Evolutionary conservation across 2,113 vertebrate species (phyloP), one percentile per base, ranked within the genome.

Genomic region (Microtus montanus): DNA sequence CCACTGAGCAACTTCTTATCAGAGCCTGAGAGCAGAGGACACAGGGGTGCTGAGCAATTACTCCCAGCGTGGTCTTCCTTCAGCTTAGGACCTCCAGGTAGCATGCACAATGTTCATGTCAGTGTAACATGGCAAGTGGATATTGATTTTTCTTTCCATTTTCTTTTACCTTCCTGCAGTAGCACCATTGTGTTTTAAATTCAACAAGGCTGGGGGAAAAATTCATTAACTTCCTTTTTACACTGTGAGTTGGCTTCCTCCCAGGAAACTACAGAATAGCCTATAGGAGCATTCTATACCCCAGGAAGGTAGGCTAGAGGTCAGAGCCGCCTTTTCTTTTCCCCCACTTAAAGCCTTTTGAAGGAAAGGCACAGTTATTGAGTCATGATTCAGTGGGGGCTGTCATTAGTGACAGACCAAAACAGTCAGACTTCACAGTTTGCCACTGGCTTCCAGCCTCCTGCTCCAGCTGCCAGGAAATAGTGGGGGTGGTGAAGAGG

Each of bases 381-480:
- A 96, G 88, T 90, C 74, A n/a, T 33, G 61, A 90, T 94, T 94
- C 96, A 82, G 82, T 9, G 0, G 88, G 78, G 71, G 52, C 49
- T 66, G 85, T 96, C 94, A 92, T 96, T 92, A 92, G n/a, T 52
- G 82, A 79, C 92, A 94, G 88, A 92, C 78, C 44, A 74, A 86
- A 96, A 90, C 73, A 92, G 90, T 61, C 49, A 73, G 96, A 64
- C 0, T 2, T 64, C 94, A 73, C 85, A 92, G 93, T 95, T 88
- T 94, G 89, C 91, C 83, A n/a, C n/a, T 73, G 77, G 74, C 70
- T 95, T 91, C 89, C 94, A 95, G 83, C 90, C 49, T 91, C 54
- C n/a, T 33, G 28, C n/a, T 97, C 80, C 97, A 95, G 93, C 87
- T 97, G 95, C 94, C 93, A 87, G 91, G 61, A 95, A 87, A 33